Evolutionary conservation across 2,888 invertebrate species (phyloP).

Genomic region (Caenorhabditis wallacei): DNA sequence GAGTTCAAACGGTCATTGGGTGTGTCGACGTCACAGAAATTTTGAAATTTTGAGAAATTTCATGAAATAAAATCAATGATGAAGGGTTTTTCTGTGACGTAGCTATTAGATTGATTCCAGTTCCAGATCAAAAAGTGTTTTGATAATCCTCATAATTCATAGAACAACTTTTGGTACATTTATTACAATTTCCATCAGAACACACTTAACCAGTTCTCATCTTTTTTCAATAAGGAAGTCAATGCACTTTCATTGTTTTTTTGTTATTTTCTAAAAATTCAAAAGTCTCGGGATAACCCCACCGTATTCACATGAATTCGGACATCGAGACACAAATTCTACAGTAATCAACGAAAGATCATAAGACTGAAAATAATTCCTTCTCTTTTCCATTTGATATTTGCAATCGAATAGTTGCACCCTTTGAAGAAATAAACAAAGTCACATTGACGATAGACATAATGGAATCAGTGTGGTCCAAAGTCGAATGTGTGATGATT

Average conservation of each 20-base stretch:
- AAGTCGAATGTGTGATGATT: slow-evolving; percentile 35
- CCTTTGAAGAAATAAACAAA: slow-evolving; percentile 21
- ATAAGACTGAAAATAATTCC: slow-evolving; percentile 15
- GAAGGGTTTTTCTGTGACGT: too few relatives aligned
- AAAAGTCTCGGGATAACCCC: slow-evolving; percentile 16
- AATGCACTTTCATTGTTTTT: slow-evolving; percentile 17
- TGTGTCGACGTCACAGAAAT: slow-evolving; percentile 6
- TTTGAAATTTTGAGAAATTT: background rate
- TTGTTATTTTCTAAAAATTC: slow-evolving; percentile 5
- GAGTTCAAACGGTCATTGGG: slow-evolving; percentile 46
- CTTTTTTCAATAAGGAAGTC: slow-evolving; percentile 21
- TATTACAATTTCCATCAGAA: slow-evolving; percentile 8
- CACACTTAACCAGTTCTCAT: slow-evolving; percentile 12
- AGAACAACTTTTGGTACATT: background rate
- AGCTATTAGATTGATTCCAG: background rate
- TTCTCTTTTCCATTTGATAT: background rate
- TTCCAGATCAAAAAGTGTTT: background rate
- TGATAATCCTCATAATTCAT: background rate
- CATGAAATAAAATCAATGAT: too few relatives aligned
- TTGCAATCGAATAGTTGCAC: slow-evolving; percentile 38
- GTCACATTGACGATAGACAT: slow-evolving; percentile 29
- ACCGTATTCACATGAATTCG: slow-evolving; percentile 31
- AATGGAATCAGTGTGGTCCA: slow-evolving; percentile 49
- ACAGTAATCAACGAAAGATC: slow-evolving; percentile 33
- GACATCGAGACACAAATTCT: background rate